Percentiles rank a stretch among this genome's conserved stretches.
Conservation (phyloP, 2,113 vertebrate species). For the Hippolais icterina region DNA sequence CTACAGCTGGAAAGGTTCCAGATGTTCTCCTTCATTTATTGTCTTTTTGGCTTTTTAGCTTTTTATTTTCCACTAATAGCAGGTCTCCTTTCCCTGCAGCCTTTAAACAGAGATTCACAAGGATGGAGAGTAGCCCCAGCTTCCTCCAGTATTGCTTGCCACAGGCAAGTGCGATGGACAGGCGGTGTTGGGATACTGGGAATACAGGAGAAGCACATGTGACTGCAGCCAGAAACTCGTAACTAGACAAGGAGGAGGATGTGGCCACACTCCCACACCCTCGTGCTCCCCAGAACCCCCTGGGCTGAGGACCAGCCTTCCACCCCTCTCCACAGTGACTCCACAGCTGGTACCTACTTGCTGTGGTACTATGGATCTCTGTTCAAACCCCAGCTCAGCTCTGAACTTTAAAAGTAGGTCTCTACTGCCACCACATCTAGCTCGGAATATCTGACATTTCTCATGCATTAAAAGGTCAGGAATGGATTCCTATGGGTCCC, state of each 20-base stretch:
- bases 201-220: neutral
- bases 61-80: neutral
- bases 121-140: neutral
- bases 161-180: neutral
- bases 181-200: neutral
- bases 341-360: neutral
- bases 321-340: neutral
- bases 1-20: neutral
- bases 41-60: neutral
- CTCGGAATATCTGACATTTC: neutral
- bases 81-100: neutral
- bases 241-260: neutral
- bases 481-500: neutral
- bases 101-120: neutral
- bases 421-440: conserved; percentile 42
- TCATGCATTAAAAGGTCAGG: neutral
- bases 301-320: neutral
- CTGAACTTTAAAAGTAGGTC: conserved; percentile 8
- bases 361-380: neutral
- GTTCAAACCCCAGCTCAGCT: neutral
- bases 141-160: neutral
- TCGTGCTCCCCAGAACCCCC: neutral
- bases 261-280: neutral
- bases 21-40: neutral
- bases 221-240: neutral